Evolutionary conservation across 2,113 vertebrate species (phyloP).

Genomic region (Meles meles): DNA sequence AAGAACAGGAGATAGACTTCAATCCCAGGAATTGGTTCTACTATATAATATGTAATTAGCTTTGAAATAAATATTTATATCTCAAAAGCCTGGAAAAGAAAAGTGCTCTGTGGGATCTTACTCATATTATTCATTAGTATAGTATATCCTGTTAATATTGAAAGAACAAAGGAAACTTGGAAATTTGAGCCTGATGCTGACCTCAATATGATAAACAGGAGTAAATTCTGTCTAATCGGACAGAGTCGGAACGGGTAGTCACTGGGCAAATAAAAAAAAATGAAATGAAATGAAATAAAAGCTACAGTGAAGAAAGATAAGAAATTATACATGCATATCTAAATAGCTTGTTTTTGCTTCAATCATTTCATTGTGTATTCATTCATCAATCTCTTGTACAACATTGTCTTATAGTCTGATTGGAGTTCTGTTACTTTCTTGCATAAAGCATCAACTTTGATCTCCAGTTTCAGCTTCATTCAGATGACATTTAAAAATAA

Average conservation of each 20-base stretch:
- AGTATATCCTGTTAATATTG: not conserved
- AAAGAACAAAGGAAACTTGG: not conserved
- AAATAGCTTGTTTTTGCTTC: not conserved
- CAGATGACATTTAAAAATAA: not conserved
- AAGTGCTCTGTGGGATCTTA: not conserved
- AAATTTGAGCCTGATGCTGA: not conserved
- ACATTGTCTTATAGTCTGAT: not conserved
- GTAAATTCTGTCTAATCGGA: not conserved
- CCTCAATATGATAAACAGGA: not conserved
- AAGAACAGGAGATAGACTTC: conserved; percentile 4
- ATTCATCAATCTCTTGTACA: not conserved
- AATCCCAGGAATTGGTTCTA: not conserved
- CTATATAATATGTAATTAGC: not conserved
- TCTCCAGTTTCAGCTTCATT: not conserved
- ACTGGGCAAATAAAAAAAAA: not conserved
- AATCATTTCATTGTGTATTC: not conserved
- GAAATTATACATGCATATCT: not conserved
- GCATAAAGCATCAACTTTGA: not conserved
- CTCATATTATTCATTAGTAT: not conserved
- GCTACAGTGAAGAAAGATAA: not conserved
- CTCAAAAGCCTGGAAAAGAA: not conserved
- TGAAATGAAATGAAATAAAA: not conserved
- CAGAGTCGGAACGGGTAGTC: not conserved
- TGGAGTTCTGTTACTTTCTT: not conserved
- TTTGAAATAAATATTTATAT: conserved; percentile 25